These are phyloP conservation scores for Erinaceus europaeus DNA, from an alignment of 2,113 vertebrate species.

Conservation along the genomic window DNA sequence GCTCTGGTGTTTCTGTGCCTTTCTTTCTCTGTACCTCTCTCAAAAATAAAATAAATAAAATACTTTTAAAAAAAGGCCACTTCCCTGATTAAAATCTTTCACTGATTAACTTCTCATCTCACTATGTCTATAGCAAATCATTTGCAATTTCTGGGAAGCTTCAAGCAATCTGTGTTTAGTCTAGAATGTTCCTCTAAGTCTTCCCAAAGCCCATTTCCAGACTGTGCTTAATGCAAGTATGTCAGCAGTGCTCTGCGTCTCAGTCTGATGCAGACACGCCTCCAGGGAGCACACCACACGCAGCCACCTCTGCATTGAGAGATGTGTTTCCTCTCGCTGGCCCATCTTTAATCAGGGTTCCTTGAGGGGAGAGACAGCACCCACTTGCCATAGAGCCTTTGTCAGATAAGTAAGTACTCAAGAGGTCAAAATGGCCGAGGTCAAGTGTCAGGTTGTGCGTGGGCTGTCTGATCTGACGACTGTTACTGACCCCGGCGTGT, in stretches of 20 bases:
- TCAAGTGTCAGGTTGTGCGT: not conserved
- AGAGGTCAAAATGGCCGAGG: not conserved
- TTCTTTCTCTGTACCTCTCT: too few species aligned
- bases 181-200: not conserved
- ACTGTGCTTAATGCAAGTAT: not conserved
- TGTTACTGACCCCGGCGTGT: not conserved
- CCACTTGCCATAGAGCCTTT: not conserved
- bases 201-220: constrained; percentile 8
- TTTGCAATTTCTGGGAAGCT: constrained; percentile 16
- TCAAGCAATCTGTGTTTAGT: not conserved
- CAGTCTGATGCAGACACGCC: not conserved
- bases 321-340: not conserved
- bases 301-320: not conserved
- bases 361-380: not conserved
- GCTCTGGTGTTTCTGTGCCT: too few species aligned
- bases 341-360: not conserved
- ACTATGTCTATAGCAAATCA: not conserved
- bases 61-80: not conserved
- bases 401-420: constrained; percentile 15
- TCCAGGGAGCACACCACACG: not conserved
- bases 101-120: not conserved
- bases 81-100: not conserved
- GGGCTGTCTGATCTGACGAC: not conserved
- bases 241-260: not conserved
- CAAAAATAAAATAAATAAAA: too few species aligned